phyloP scores from a whole-genome alignment of 2,888 invertebrate genomes.

The Nasonovia ribisnigri region DNA sequence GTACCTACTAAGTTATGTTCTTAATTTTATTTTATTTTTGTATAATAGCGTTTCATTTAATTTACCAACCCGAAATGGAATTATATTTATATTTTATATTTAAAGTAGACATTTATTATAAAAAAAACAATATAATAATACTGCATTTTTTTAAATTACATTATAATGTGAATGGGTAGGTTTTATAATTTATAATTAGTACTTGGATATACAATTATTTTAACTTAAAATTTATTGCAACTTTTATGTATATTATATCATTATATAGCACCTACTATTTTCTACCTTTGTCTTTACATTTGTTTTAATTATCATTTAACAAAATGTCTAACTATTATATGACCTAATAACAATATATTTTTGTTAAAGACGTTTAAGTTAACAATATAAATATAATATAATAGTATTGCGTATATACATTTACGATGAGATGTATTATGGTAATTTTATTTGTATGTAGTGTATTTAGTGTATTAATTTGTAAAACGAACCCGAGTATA shows the following conservation, averaged over 20 bases:
- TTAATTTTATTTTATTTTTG: slow-evolving; percentile 20
- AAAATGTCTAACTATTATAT: background rate
- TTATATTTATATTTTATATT: background rate
- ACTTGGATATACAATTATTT: background rate
- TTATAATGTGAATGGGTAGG: background rate
- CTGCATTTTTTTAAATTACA: background rate
- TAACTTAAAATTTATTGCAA: background rate
- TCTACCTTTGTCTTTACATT: background rate
- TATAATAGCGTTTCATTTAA: background rate
- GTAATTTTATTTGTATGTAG: background rate
- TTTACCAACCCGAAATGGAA: background rate
- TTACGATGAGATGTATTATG: background rate
- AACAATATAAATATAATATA: too few relatives aligned
- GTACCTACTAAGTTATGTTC: slow-evolving; percentile 12
- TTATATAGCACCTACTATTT: background rate
- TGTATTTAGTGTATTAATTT: background rate
- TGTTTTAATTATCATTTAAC: background rate
- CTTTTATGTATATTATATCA: background rate
- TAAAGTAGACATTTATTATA: background rate
- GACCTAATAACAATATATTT: background rate
- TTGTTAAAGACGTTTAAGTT: background rate
- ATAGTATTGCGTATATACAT: background rate
- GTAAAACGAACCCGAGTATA: background rate
- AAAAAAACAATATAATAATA: background rate
- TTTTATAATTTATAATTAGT: background rate